Evolutionary conservation across 2,797 vertebrate genomes (phyloP).

Genomic region (Chloroceryle amazona): DNA sequence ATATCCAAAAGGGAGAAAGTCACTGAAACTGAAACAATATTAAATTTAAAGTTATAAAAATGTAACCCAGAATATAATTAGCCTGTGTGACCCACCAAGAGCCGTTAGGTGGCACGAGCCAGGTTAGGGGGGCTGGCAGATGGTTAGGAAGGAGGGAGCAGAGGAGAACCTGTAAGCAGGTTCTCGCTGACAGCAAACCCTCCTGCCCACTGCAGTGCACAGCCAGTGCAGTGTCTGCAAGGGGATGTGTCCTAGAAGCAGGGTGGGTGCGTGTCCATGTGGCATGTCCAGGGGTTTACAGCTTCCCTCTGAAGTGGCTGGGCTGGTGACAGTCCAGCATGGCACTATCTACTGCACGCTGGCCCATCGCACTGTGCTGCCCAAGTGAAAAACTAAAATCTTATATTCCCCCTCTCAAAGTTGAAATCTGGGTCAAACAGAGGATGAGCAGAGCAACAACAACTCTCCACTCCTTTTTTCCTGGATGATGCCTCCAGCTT

Average conservation of each 20-base stretch:
- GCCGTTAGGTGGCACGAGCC: accelerated
- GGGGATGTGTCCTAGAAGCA: background rate
- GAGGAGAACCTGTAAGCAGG: background rate
- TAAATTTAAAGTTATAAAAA: background rate
- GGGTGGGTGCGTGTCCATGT: accelerated
- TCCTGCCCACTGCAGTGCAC: accelerated
- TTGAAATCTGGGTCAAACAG: accelerated
- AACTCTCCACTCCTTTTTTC: background rate
- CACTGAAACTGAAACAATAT: background rate
- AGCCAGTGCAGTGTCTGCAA: accelerated
- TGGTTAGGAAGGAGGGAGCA: background rate
- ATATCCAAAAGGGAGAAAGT: background rate
- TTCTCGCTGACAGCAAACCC: background rate
- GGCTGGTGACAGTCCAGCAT: background rate
- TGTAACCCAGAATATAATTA: background rate
- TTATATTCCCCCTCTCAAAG: background rate
- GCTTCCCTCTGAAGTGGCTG: accelerated
- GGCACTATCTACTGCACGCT: accelerated
- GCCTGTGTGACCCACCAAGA: background rate
- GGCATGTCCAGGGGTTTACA: background rate
- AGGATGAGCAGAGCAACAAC: background rate
- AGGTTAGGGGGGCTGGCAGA: background rate
- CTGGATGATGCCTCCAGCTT: background rate
- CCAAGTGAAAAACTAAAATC: background rate
- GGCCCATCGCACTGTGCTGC: accelerated